These are phyloP conservation scores for Campaea margaritaria DNA, from an alignment of 2,888 invertebrate genomes.

Conservation along the genomic window DNA sequence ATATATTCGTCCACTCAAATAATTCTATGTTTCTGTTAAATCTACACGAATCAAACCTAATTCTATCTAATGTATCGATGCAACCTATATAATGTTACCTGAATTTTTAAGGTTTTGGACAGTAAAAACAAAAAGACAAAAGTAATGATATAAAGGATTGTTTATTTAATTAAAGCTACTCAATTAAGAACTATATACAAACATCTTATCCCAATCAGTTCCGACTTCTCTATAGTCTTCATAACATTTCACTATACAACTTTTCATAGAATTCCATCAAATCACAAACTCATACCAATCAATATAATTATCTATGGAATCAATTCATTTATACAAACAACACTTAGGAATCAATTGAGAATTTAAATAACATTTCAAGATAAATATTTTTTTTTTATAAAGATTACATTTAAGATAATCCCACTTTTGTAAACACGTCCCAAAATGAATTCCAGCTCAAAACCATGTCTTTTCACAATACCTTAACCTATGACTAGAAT, in stretches of 20 bases:
- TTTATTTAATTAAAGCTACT: slow-evolving; percentile 66
- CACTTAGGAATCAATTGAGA: slow-evolving; percentile 20
- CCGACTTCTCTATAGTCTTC: slow-evolving; percentile 70
- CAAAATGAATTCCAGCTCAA: slow-evolving; percentile 27
- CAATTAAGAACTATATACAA: slow-evolving; percentile 70
- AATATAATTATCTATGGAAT: slow-evolving; percentile 40
- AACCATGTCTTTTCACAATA: slow-evolving; percentile 76
- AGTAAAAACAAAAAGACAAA: slow-evolving; percentile 39
- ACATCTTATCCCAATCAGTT: slow-evolving; percentile 82
- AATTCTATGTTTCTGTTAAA: too few relatives aligned
- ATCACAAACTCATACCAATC: slow-evolving; percentile 27
- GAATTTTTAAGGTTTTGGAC: background rate
- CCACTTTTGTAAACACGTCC: slow-evolving; percentile 17
- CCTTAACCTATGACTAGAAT: slow-evolving; percentile 77
- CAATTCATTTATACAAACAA: slow-evolving; percentile 25
- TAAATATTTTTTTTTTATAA: slow-evolving; percentile 11
- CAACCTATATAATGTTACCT: background rate
- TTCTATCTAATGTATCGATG: too few relatives aligned
- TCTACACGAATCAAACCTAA: too few relatives aligned
- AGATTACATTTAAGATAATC: slow-evolving; percentile 8
- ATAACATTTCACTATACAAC: slow-evolving; percentile 59
- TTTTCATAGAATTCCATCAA: slow-evolving; percentile 25
- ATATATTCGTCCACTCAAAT: too few relatives aligned
- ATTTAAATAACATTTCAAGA: slow-evolving; percentile 11
- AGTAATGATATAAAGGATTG: slow-evolving; percentile 52